These are phyloP conservation scores for Melanerpes aurifrons DNA, from an alignment of 2,113 vertebrate species.

Conservation along the genomic window DNA sequence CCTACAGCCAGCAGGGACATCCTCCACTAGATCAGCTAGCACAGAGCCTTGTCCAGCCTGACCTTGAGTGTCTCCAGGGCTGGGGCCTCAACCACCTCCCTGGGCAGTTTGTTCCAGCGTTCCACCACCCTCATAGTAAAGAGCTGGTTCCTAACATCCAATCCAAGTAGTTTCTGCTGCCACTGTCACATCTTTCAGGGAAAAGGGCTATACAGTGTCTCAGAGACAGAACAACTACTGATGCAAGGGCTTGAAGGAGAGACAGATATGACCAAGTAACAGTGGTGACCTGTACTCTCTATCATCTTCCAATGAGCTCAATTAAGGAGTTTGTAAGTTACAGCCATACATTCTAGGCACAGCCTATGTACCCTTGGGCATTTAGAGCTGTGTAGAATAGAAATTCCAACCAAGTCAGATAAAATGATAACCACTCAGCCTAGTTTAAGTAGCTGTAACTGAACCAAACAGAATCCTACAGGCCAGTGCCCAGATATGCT, in stretches of 20 bases:
- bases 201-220: not conserved
- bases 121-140: too few relatives aligned
- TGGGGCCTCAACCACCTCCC: too few relatives aligned
- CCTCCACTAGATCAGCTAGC: too few relatives aligned
- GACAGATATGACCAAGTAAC: not conserved
- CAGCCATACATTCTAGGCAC: not conserved
- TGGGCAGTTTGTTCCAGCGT: too few relatives aligned
- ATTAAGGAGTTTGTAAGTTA: not conserved
- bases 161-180: not conserved
- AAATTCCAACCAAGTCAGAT: not conserved
- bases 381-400: not conserved
- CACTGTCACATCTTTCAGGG: not conserved
- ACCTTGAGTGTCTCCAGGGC: too few relatives aligned
- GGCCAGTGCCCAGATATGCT: accelerated
- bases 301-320: not conserved
- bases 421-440: not conserved
- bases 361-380: not conserved
- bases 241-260: not conserved
- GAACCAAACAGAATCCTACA: not conserved
- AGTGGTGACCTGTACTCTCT: not conserved
- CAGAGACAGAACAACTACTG: not conserved
- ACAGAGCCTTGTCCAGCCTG: too few relatives aligned
- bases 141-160: too few relatives aligned
- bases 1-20: too few relatives aligned
- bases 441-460: not conserved